phyloP scores from a whole-genome alignment of 1,140 invertebrate species.

The Homalodisca vitripennis region DNA sequence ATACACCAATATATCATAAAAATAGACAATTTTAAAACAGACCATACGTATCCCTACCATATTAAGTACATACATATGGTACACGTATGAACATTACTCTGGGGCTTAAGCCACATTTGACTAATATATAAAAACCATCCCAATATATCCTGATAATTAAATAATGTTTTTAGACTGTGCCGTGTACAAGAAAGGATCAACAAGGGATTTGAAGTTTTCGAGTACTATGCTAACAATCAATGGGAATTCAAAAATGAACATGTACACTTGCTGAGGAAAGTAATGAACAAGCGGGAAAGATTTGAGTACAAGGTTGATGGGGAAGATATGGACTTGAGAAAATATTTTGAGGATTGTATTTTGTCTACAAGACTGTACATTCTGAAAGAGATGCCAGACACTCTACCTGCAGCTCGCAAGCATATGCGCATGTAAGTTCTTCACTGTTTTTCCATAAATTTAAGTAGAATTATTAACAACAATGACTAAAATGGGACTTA shows the following conservation, averaged over 20 bases:
- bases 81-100: too few species aligned
- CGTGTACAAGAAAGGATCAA: slow-evolving; percentile 71
- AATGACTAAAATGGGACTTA: background rate
- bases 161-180: slow-evolving; percentile 58
- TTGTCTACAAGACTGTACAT: slow-evolving; percentile 71
- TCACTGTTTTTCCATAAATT: too few species aligned
- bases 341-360: slow-evolving; percentile 73
- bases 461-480: background rate
- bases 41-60: too few species aligned
- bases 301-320: slow-evolving; percentile 67
- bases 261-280: slow-evolving; percentile 54
- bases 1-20: too few species aligned
- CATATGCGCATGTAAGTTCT: slow-evolving; percentile 68
- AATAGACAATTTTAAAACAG: too few species aligned
- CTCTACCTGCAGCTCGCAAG: slow-evolving; percentile 72
- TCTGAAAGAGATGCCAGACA: slow-evolving; percentile 79
- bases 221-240: slow-evolving; percentile 82
- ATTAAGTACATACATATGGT: too few species aligned
- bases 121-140: too few species aligned
- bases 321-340: slow-evolving; percentile 65
- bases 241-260: slow-evolving; percentile 77
- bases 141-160: too few species aligned
- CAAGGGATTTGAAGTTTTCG: slow-evolving; percentile 82
- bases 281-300: slow-evolving; percentile 63
- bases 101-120: too few species aligned